A percentile compares a stretch with the other conserved stretches of the same genome.
These are phyloP conservation scores for Parazoanthus darwini DNA, from an alignment of 92 coral and sea anemone species.

Conservation along the genomic window DNA sequence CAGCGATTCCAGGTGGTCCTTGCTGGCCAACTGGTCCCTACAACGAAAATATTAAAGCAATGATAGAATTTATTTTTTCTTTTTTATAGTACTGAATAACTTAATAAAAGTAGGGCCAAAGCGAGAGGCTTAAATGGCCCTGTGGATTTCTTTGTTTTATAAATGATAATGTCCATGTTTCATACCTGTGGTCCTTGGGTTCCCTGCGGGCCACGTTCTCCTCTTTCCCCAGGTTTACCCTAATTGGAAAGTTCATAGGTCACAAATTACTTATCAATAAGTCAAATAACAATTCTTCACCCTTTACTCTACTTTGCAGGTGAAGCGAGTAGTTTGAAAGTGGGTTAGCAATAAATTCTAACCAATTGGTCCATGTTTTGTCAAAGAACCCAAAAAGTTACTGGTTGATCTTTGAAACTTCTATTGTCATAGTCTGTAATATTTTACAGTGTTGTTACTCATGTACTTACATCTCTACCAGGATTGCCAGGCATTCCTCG, in stretches of 20 bases:
- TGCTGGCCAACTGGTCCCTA: constrained; percentile 16
- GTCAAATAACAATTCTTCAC: too few species aligned
- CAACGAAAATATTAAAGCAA: neutral
- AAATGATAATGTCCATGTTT: neutral
- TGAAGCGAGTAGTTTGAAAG: neutral
- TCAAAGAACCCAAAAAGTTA: neutral
- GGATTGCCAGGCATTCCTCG: constrained; percentile 24
- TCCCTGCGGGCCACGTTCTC: constrained; percentile 32
- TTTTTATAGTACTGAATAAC: too few species aligned
- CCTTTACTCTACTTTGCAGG: neutral
- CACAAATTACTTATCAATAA: neutral
- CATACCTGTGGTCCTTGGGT: constrained; percentile 23
- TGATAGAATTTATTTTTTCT: too few species aligned
- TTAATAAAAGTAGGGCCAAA: too few species aligned
- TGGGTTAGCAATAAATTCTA: too few species aligned
- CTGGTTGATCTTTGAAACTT: neutral
- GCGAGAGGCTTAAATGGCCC: too few species aligned
- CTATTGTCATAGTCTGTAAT: too few species aligned
- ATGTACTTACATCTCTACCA: constrained; percentile 18
- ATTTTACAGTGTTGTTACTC: too few species aligned
- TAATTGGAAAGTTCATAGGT: neutral
- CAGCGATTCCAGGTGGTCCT: constrained; percentile 31
- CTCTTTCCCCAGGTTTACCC: constrained; percentile 36
- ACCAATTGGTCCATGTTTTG: neutral
- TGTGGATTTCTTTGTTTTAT: too few species aligned